Base-by-base conservation (phyloP, 2,797 vertebrate species). In the Hoplostethus atlanticus region DNA sequence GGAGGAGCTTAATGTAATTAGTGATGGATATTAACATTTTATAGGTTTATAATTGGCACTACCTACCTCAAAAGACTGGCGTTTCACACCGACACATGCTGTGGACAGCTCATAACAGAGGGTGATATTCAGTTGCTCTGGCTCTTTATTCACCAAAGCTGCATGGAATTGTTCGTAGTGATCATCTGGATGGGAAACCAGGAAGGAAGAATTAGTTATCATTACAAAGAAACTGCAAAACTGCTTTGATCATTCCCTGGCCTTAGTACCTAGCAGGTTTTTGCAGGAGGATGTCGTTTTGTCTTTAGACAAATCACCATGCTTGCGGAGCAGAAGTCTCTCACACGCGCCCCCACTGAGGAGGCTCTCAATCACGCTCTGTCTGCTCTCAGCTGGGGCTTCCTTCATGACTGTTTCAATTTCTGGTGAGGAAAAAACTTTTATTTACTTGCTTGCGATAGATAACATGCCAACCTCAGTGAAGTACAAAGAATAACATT, bases 21-120 rank as follows among this genome's bases (percentile, higher is more conserved):
- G 7, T 13, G 12, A 62, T 50, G 1, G 15, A 57, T 60, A 51
- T 17, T 0, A 12, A 2, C 66, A 3, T 30, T 17, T 12, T 3
- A 4, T 15, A 4, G 2, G 0, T 53, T 52, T 74, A 25, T 9
- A 57, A 30, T 11, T 10, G 16, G 10, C 10, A 13, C 56, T 5
- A 30, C 0, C 5, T 71, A 90, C 90, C 81, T 80, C 6, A 80
- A 80, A 87, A 51, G 79, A 63, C 9, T 80, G 74, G 0, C 42
- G 89, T 71, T 92, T 93, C n/a, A 93, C 83, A 17, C 92, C 91
- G 0, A 92, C 77, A 74, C 92, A 93, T 21, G 85, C 80, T 36
- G 71, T 76, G 42, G 90, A 88, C 50, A 78, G 76, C 79, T 94
- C 91, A 68, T 91, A 92, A 65, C 92, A 93, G 60, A 94, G 50